Percentiles rank a stretch among this genome's conserved stretches.
Evolutionary conservation across 2,113 vertebrate genomes (phyloP).

Genomic region (Ictalurus punctatus): DNA sequence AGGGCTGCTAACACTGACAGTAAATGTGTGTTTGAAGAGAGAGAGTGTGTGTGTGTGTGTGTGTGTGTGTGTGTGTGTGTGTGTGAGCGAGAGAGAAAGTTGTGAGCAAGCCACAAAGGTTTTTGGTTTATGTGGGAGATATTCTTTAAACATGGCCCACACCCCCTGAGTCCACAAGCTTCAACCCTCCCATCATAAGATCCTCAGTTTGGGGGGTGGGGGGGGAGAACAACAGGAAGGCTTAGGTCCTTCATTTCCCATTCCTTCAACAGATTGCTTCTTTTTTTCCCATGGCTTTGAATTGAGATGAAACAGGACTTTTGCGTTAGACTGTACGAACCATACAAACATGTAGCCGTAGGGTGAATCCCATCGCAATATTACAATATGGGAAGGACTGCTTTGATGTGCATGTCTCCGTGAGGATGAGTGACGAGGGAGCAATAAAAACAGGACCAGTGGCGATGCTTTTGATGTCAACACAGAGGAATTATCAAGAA

Average conservation of each 20-base stretch:
- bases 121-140: conserved; percentile 51
- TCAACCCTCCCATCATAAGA: conserved; percentile 56
- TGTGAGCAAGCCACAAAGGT: conserved; percentile 43
- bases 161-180: conserved; percentile 50
- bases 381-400: conserved; percentile 56
- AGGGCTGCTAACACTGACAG: conserved; percentile 29
- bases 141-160: conserved; percentile 49
- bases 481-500: conserved; percentile 48
- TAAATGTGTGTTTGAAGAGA: conserved; percentile 31
- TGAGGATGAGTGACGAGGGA: conserved; percentile 55
- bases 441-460: conserved; percentile 58
- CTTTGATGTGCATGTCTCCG: conserved; percentile 61
- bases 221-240: conserved; percentile 64
- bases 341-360: conserved; percentile 42
- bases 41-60: conserved; percentile 7
- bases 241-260: conserved; percentile 65
- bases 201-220: conserved; percentile 29
- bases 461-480: conserved; percentile 59
- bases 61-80: conserved; percentile 5
- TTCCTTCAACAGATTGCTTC: conserved; percentile 63
- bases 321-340: conserved; percentile 58
- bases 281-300: conserved; percentile 58
- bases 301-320: conserved; percentile 63
- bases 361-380: conserved; percentile 55
- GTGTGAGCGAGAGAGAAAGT: background rate